phyloP scores from a whole-genome alignment of 1,140 invertebrate species.

The Metaphire vulgaris region DNA sequence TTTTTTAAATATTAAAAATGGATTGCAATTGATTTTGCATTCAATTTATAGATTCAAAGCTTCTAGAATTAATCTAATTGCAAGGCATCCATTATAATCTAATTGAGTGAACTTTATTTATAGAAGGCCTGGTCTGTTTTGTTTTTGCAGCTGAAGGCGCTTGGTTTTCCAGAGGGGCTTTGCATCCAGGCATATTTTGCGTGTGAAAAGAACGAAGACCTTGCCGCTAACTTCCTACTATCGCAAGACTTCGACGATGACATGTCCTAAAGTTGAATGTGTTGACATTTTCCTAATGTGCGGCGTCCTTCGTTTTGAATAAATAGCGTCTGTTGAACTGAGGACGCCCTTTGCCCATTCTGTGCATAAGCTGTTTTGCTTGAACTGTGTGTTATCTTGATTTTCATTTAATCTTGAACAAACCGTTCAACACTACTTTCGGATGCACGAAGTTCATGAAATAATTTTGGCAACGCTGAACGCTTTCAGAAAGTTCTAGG shows the following conservation, averaged over 20 bases:
- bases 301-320: neutral
- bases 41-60: no score
- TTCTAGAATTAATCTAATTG: no score
- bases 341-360: neutral
- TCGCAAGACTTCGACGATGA: constrained; percentile 61
- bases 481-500: neutral
- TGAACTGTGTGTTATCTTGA: neutral
- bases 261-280: neutral
- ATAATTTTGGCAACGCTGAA: neutral
- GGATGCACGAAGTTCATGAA: neutral
- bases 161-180: constrained; percentile 93
- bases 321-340: neutral
- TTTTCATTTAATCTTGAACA: constrained; percentile 1
- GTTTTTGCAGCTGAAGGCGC: constrained; percentile 72
- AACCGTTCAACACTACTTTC: neutral
- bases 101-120: no score
- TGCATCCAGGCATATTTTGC: constrained; percentile 97
- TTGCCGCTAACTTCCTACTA: constrained; percentile 93
- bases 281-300: neutral
- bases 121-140: neutral
- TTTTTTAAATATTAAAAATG: no score
- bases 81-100: no score
- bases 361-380: neutral
- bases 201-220: constrained; percentile 97
- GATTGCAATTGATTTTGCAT: no score